Evolutionary conservation across 1,140 invertebrate species (phyloP).

Genomic region (Apolygus lucorum): DNA sequence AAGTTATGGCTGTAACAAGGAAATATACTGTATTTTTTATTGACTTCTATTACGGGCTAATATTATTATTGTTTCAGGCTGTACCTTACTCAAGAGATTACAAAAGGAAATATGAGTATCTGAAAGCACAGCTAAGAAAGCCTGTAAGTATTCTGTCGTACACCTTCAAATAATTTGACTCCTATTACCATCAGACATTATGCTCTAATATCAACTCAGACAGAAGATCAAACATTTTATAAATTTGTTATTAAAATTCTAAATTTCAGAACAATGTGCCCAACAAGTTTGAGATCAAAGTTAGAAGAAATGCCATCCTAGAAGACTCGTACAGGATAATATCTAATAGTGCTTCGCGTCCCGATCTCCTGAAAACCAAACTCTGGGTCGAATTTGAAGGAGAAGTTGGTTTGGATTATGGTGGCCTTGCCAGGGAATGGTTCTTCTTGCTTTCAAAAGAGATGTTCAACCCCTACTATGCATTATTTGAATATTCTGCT

Average conservation of each 20-base stretch:
- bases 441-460: slow-evolving; percentile 97
- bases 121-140: slow-evolving; percentile 90
- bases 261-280: slow-evolving; percentile 78
- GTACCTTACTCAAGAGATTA: slow-evolving; percentile 97
- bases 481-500: slow-evolving; percentile 97
- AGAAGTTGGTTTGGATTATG: slow-evolving; percentile 95
- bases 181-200: neutral
- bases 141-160: slow-evolving; percentile 60
- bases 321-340: slow-evolving; percentile 93
- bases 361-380: slow-evolving; percentile 90
- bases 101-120: slow-evolving; percentile 97
- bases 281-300: slow-evolving; percentile 97
- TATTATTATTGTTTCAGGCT: slow-evolving; percentile 46
- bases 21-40: too few species aligned
- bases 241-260: slow-evolving; percentile 25
- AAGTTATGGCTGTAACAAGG: too few species aligned
- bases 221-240: neutral
- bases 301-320: slow-evolving; percentile 76
- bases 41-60: neutral
- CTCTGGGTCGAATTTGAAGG: slow-evolving; percentile 98
- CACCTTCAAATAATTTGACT: too few species aligned
- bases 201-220: too few species aligned
- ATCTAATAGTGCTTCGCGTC: slow-evolving; percentile 68
- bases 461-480: slow-evolving; percentile 99
- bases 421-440: slow-evolving; percentile 93